A percentile compares a stretch with the other conserved stretches of the same genome.
Evolutionary conservation across 2,888 invertebrate genomes (phyloP).

Genomic region (Chymomyza procnemis): DNA sequence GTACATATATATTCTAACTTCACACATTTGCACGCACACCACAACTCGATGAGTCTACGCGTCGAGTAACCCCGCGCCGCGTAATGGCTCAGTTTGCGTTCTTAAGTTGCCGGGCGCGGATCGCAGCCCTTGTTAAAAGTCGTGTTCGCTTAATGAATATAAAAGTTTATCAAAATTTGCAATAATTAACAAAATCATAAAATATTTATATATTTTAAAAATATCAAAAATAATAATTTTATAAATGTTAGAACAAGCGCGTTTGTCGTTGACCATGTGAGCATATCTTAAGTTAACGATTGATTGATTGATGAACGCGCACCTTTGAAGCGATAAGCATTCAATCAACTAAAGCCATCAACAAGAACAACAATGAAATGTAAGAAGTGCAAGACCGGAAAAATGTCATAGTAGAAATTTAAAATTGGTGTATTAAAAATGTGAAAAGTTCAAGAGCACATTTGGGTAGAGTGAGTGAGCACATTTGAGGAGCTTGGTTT

Average conservation of each 20-base stretch:
- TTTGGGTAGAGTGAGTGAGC: slow-evolving; percentile 6
- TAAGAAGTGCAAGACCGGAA: slow-evolving; percentile 51
- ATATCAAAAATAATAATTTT: slow-evolving; percentile 12
- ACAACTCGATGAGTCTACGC: not conserved
- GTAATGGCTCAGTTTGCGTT: slow-evolving; percentile 58
- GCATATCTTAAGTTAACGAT: slow-evolving; percentile 22
- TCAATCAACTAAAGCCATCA: not conserved
- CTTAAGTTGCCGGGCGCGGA: slow-evolving; percentile 59
- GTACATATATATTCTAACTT: too few species aligned
- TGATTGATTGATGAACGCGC: slow-evolving; percentile 55
- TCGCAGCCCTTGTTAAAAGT: slow-evolving; percentile 21
- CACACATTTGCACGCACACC: not conserved
- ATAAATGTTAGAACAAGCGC: slow-evolving; percentile 8
- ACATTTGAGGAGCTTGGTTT: not conserved
- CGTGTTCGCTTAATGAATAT: slow-evolving; percentile 26
- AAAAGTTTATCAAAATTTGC: slow-evolving; percentile 3
- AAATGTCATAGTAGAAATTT: slow-evolving; percentile 19
- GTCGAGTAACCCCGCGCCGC: not conserved
- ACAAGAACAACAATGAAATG: slow-evolving; percentile 21
- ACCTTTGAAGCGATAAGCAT: slow-evolving; percentile 41
- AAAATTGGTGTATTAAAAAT: slow-evolving; percentile 5
- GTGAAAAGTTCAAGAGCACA: slow-evolving; percentile 42
- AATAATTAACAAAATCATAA: slow-evolving; percentile 15
- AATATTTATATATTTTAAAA: slow-evolving; percentile 22
- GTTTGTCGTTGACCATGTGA: not conserved